A percentile compares a stretch with the other conserved stretches of the same genome.
These are phyloP conservation scores for Catostylus mosaicus DNA, from an alignment of 30 jellyfish, hydroid and myxozoan genomes.

Conservation along the genomic window DNA sequence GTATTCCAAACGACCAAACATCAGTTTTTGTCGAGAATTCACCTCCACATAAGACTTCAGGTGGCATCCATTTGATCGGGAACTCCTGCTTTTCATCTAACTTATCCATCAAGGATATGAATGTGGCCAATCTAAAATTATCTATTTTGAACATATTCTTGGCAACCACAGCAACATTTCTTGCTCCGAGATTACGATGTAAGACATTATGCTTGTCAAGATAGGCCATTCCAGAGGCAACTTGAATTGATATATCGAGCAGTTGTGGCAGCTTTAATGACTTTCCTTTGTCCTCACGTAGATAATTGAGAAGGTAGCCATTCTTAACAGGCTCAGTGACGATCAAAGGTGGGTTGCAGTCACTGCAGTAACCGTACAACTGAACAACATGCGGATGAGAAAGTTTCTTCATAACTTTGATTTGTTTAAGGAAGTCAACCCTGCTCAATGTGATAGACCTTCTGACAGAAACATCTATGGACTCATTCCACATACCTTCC, in stretches of 20 bases:
- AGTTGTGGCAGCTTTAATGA: conserved; percentile 47
- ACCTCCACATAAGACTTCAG: conserved; percentile 68
- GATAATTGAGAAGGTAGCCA: conserved; percentile 60
- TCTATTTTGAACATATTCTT: conserved; percentile 56
- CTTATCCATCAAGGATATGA: conserved; percentile 48
- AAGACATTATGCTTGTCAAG: conserved; percentile 46
- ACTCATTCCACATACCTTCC: conserved; percentile 69
- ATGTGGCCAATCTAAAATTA: conserved; percentile 73
- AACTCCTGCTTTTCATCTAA: conserved; percentile 30
- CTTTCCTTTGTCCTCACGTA: conserved; percentile 32
- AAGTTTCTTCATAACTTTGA: conserved; percentile 70
- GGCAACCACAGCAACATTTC: conserved; percentile 65
- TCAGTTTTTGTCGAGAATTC: conserved; percentile 45
- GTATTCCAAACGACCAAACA: conserved; percentile 38
- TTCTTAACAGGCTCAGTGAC: conserved; percentile 16
- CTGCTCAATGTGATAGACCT: conserved; percentile 57
- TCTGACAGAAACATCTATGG: conserved; percentile 65
- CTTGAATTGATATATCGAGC: conserved; percentile 68
- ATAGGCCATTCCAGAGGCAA: conserved; percentile 82
- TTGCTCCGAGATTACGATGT: conserved; percentile 70
- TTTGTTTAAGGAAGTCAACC: conserved; percentile 31
- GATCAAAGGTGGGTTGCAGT: conserved; percentile 7
- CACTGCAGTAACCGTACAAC: conserved; percentile 57
- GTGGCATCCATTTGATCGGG: conserved; percentile 79
- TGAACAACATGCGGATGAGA: conserved; percentile 74